Percentiles rank a stretch among this genome's conserved stretches.
phyloP scores from a whole-genome alignment of 2,797 vertebrate species.

The Galagoides demidoff region DNA sequence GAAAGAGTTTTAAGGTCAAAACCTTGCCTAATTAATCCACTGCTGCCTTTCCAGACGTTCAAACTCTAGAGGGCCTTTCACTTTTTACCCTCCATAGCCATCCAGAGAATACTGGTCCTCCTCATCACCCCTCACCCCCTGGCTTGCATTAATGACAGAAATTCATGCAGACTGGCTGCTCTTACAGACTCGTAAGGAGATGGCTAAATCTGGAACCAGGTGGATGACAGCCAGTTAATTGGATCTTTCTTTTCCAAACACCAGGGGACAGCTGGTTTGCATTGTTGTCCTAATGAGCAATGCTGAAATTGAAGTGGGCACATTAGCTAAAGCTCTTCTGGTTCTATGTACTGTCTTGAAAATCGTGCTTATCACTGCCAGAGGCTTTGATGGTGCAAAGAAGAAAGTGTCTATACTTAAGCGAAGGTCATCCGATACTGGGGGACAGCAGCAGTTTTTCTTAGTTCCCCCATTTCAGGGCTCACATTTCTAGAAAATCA shows the following conservation, averaged over 20 bases:
- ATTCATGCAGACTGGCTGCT: conserved; percentile 76
- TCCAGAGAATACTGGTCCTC: conserved; percentile 19
- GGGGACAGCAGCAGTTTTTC: background rate
- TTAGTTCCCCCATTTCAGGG: background rate
- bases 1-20: conserved; percentile 36
- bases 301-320: conserved; percentile 26
- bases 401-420: conserved; percentile 43
- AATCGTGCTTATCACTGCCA: conserved; percentile 44
- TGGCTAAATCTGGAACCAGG: conserved; percentile 78
- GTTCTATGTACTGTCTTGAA: conserved; percentile 48
- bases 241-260: conserved; percentile 77
- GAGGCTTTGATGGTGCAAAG: conserved; percentile 51
- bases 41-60: background rate
- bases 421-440: background rate
- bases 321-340: conserved; percentile 54
- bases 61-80: conserved; percentile 11
- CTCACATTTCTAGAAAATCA: conserved; percentile 12
- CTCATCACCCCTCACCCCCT: background rate
- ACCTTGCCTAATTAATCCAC: conserved; percentile 43
- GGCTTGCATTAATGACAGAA: conserved; percentile 71
- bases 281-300: conserved; percentile 78
- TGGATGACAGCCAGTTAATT: conserved; percentile 79
- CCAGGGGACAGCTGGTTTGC: conserved; percentile 79
- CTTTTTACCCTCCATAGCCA: background rate
- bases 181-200: conserved; percentile 57